A percentile compares a stretch with the other conserved stretches of the same genome.
These are phyloP conservation scores for Cheilosia urbana DNA, from an alignment of 2,888 invertebrate species.

Conservation along the genomic window DNA sequence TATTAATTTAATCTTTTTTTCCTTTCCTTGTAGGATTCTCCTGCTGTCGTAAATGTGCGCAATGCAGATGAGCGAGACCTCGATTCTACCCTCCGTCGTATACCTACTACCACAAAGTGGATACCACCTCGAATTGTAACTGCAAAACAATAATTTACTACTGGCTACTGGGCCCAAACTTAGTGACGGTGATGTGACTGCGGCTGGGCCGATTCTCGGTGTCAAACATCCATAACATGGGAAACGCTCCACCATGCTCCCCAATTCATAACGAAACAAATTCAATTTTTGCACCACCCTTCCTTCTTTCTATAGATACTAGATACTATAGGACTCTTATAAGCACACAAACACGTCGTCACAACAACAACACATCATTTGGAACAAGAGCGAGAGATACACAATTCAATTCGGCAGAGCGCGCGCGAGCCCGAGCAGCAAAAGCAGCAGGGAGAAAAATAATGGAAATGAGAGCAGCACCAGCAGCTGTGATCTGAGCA, in stretches of 20 bases:
- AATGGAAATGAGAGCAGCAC: slow-evolving; percentile 73
- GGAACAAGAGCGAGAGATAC: slow-evolving; percentile 54
- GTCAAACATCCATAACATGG: neutral
- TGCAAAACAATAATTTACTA: slow-evolving; percentile 38
- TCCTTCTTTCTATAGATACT: slow-evolving; percentile 6
- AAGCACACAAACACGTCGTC: slow-evolving; percentile 13
- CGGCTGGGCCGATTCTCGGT: neutral
- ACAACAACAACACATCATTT: slow-evolving; percentile 53
- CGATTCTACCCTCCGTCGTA: slow-evolving; percentile 3
- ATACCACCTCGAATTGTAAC: slow-evolving; percentile 43
- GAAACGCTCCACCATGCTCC: slow-evolving; percentile 39
- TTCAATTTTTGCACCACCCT: slow-evolving; percentile 55
- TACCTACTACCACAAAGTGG: neutral
- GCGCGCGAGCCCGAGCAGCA: slow-evolving; percentile 15
- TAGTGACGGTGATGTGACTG: neutral
- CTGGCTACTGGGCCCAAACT: slow-evolving; percentile 33
- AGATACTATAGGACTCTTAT: neutral
- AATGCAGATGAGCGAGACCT: slow-evolving; percentile 70
- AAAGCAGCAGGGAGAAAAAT: slow-evolving; percentile 25
- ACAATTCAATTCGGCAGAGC: slow-evolving; percentile 15
- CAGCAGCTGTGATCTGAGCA: slow-evolving; percentile 75
- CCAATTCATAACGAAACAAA: slow-evolving; percentile 40
- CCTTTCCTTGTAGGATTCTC: slow-evolving; percentile 34
- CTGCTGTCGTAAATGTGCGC: slow-evolving; percentile 67
- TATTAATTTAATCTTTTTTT: slow-evolving; percentile 48